Conservation (phyloP, 2,797 vertebrate genomes). For the Gobionotothen gibberifrons region DNA sequence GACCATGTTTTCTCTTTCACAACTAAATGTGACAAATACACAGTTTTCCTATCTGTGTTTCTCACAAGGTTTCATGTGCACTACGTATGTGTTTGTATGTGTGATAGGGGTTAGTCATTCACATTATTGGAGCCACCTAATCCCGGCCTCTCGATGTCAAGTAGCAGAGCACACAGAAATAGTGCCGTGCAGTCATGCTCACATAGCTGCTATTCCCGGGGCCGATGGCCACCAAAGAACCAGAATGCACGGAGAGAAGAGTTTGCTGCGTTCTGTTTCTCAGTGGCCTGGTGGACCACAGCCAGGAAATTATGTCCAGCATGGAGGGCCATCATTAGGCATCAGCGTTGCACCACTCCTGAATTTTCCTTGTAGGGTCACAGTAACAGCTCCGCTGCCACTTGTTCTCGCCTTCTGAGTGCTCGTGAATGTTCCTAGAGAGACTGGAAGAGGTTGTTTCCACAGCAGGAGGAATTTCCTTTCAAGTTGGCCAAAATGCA, state of each 20-base stretch:
- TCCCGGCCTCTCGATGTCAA: conserved; percentile 84
- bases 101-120: conserved; percentile 72
- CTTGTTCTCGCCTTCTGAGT: conserved; percentile 14
- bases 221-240: conserved; percentile 65
- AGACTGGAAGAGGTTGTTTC: conserved; percentile 40
- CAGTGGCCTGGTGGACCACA: conserved; percentile 39
- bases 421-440: conserved; percentile 52
- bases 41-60: conserved; percentile 1
- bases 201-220: conserved; percentile 84
- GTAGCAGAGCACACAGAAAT: conserved; percentile 81
- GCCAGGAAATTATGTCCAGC: conserved; percentile 63
- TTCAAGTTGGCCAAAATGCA: conserved; percentile 38
- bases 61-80: background rate
- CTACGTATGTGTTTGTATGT: conserved; percentile 48
- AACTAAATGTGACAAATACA: background rate
- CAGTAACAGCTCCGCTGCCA: conserved; percentile 11
- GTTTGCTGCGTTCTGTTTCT: conserved; percentile 53
- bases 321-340: conserved; percentile 49
- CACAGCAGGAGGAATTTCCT: conserved; percentile 58
- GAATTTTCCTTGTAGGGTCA: conserved; percentile 67
- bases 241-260: conserved; percentile 67
- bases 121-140: conserved; percentile 83
- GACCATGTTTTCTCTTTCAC: background rate
- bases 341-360: conserved; percentile 31
- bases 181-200: conserved; percentile 83